Conservation (phyloP, 2,888 invertebrate species). For the Cinara cedri region DNA sequence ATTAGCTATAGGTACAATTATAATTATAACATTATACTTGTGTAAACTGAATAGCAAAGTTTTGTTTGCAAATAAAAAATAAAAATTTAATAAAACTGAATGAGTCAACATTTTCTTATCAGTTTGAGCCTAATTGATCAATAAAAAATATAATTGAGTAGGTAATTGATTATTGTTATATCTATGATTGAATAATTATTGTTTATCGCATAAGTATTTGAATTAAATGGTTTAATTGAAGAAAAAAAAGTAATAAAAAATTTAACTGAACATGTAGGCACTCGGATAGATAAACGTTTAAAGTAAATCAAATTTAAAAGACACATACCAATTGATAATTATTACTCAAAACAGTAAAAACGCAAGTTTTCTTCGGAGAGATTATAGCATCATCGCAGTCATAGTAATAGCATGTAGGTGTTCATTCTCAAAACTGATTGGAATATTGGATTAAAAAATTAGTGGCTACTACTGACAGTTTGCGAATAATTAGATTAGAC, state of each 20-base stretch:
- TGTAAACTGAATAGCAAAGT: background rate
- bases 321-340: background rate
- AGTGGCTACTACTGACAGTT: background rate
- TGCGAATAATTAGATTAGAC: constrained; percentile 8
- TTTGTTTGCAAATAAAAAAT: too few species aligned
- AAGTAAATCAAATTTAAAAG: background rate
- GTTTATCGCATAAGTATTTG: background rate
- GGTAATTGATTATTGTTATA: background rate
- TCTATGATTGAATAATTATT: constrained; percentile 3
- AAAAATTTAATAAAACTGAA: background rate
- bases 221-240: background rate
- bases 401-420: too few species aligned
- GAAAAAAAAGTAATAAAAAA: background rate
- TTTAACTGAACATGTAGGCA: background rate
- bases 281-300: background rate
- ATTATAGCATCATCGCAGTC: background rate
- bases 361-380: background rate
- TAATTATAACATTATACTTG: background rate
- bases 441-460: constrained; percentile 29
- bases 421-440: background rate
- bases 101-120: background rate
- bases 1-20: too few species aligned
- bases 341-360: background rate
- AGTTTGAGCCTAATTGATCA: background rate
- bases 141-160: background rate